Conservation (phyloP, 1,140 invertebrate genomes). For the Muscidifurax raptorellus region DNA sequence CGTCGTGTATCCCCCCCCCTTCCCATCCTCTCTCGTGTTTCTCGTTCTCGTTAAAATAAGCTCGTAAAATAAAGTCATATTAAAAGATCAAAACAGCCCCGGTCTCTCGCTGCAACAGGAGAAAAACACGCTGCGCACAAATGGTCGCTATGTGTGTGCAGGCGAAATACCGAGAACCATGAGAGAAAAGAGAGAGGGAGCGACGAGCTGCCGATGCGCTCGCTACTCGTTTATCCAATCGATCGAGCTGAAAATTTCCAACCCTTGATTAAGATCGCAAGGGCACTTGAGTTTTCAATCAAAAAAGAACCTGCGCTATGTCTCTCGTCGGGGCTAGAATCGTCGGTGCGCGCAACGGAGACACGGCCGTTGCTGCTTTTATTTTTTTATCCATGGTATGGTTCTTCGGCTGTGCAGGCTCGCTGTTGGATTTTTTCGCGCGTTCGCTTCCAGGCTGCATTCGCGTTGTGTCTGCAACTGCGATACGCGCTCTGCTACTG, state of each 20-base stretch:
- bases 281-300: conserved; percentile 70
- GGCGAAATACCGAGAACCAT: neutral
- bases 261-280: conserved; percentile 70
- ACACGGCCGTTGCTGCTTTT: neutral
- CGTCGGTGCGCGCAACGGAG: neutral
- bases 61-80: conserved; percentile 51
- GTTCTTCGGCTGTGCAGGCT: conserved; percentile 25
- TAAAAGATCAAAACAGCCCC: conserved; percentile 47
- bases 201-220: neutral
- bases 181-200: neutral
- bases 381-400: conserved; percentile 27
- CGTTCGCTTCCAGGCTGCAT: neutral
- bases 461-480: neutral
- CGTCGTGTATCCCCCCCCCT: no score
- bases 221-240: conserved; percentile 65
- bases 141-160: conserved; percentile 6
- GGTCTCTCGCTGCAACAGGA: conserved; percentile 3
- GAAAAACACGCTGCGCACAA: conserved; percentile 6
- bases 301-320: conserved; percentile 60
- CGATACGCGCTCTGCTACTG: conserved; percentile 1
- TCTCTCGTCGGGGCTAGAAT: conserved; percentile 12
- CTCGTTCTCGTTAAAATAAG: conserved; percentile 37
- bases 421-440: neutral
- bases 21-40: neutral
- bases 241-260: conserved; percentile 69